Base-by-base conservation (phyloP, 1,140 invertebrate genomes). In the Micrasema longulum region DNA sequence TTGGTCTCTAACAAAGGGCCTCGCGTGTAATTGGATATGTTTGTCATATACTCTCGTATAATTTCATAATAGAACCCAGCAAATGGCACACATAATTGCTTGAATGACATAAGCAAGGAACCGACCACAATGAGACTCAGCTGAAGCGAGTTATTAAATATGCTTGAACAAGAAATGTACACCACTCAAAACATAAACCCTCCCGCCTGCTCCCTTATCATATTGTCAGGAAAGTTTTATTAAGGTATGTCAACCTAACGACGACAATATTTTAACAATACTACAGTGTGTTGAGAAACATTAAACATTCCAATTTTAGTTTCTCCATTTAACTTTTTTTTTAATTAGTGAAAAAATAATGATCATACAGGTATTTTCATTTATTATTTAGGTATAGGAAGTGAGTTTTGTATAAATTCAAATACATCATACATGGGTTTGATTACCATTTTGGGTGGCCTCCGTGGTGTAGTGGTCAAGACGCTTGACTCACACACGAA, bases 71-170 rank as follows among this genome's bases (percentile, higher is more conserved):
- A 68, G 73, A 67, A 43, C 53, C 35, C 66, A 45, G 65, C 72
- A 73, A 73, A 73, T 65, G 47, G 66, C 72, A 48, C 36, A 47
- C 47, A 74, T 74, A 74, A 74, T 71, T 67, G 69, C 69, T 66
- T 38, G 65, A 64, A 70, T 68, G 72, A 62, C 68, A 43, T 45
- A 52, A 38, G 55, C 60, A 50, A 52, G 62, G 22, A 62, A 2
- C 20, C 65, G 50, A 69, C 67, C 52, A 68, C 73, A 74, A 74
- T 74, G 23, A 18, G 63, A 38, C 53, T 69, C 57, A 47, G 66
- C 50, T 64, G 43, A 48, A 74, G 68, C 69, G 73, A 74, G 69
- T 71, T 74, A 74, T 74, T 74, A 74, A 74, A 74, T 74, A 74
- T 74, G 73, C 71, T 74, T 71, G 73, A 41, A 71, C 69, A 74